These are phyloP conservation scores for Dipodomys spectabilis DNA, from an alignment of 2,113 vertebrate species.

Conservation along the genomic window DNA sequence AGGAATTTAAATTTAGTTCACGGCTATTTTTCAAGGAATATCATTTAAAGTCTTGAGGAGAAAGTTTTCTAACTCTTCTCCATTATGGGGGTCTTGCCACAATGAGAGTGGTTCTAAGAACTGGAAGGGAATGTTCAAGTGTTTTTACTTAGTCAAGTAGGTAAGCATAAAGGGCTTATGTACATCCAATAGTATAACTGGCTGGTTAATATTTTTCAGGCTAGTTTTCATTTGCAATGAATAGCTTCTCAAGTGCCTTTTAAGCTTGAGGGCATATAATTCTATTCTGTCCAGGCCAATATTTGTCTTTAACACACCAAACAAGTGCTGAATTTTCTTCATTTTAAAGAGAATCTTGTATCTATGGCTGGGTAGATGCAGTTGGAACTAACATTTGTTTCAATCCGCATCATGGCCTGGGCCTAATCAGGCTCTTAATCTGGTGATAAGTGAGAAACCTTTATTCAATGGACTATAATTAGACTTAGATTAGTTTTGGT, in stretches of 20 bases:
- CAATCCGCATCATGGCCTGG: background rate
- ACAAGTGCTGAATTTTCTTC: background rate
- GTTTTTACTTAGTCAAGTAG: background rate
- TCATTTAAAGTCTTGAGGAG: background rate
- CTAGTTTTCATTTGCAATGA: background rate
- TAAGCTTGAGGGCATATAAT: background rate
- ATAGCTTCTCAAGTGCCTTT: background rate
- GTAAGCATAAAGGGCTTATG: background rate
- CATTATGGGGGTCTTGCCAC: background rate
- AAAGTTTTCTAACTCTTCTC: background rate
- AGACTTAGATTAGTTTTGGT: slow-evolving; percentile 57
- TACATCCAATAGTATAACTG: background rate
- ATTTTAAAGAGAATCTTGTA: background rate
- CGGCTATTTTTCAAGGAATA: background rate
- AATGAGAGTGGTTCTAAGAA: background rate
- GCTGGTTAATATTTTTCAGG: background rate
- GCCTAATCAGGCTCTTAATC: slow-evolving; percentile 57
- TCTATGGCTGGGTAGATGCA: background rate
- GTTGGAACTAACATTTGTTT: slow-evolving; percentile 58
- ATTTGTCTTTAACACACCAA: background rate
- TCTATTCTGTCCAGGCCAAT: background rate
- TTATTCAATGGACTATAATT: slow-evolving; percentile 54
- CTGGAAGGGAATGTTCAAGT: background rate
- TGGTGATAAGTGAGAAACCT: slow-evolving; percentile 62
- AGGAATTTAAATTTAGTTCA: background rate